Evolutionary conservation across 53 echinoderm and acorn worm species (phyloP), one percentile per base, ranked within the genome.

Genomic region (Echinometra lucunter): DNA sequence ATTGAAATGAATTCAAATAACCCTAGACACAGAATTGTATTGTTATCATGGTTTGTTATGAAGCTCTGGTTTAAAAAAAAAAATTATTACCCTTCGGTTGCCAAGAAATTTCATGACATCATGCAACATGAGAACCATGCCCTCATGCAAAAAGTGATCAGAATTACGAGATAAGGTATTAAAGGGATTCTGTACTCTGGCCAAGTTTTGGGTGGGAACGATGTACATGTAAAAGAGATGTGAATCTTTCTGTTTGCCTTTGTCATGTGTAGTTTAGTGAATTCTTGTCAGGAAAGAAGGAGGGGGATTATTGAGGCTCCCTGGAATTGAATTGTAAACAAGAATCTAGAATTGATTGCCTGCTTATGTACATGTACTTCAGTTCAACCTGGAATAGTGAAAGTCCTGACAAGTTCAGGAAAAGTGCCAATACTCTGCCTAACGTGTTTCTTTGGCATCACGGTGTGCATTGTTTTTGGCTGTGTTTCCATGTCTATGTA

Each of bases 381-480:
- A 30, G 4, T 49, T 85, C 85, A 37, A 85, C 85, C 85, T 85
- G 47, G 85, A 85, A 12, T 9, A 49, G 85, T 85, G 5, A 49
- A 49, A 47, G 85, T 85, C 47, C 47, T 85, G 85, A 49, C 85
- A n/a, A 45, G 85, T 45, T 49, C 5, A 83, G 28, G 53, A 85
- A 49, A 47, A 85, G 85, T 85, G 47, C 47, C 85, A 85, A 85
- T 49, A 27, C 30, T 21, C 49, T 12, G n/a, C 45, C 49, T 28
- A n/a, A 27, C 21, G 27, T 85, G 85, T 85, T 85, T 85, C 85
- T 47, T 85, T 85, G 85, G 85, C 85, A 85, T 45, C 49, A 13
- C 21, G n/a, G 85, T 49, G 30, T 49, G 85, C 49, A 85, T 85
- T 85, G 85, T 85, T 85, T 85, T 47, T 38, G 81, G 85, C 49